Evolutionary conservation across 2,888 invertebrate genomes (phyloP).

Genomic region (Amitus sp.): DNA sequence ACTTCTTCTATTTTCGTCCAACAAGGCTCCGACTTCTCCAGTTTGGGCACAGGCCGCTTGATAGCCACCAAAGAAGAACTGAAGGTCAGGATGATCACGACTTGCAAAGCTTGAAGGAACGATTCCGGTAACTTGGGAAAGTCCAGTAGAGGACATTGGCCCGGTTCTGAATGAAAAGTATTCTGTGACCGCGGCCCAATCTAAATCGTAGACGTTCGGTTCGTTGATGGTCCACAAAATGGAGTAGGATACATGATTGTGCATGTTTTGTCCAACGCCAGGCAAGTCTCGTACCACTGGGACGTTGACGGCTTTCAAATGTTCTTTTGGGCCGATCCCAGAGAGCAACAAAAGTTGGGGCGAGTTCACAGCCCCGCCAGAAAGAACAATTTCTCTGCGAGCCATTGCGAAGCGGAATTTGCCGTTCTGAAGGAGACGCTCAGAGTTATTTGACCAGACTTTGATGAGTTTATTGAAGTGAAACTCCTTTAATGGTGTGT

Average conservation of each 20-base stretch:
- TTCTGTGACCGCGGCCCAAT: slow-evolving; percentile 72
- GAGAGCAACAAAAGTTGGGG: slow-evolving; percentile 76
- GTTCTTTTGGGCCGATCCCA: slow-evolving; percentile 74
- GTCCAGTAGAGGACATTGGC: slow-evolving; percentile 73
- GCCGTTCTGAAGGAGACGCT: slow-evolving; percentile 49
- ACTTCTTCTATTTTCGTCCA: slow-evolving; percentile 56
- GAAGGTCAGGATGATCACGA: slow-evolving; percentile 72
- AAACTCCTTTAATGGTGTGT: too few species aligned
- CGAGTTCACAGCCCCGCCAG: slow-evolving; percentile 74
- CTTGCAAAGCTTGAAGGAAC: slow-evolving; percentile 72
- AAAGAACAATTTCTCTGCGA: slow-evolving; percentile 68
- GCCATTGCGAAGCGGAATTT: slow-evolving; percentile 46
- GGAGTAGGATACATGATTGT: slow-evolving; percentile 75
- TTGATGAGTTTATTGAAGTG: too few species aligned
- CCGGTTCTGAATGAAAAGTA: slow-evolving; percentile 72
- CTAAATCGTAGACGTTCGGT: slow-evolving; percentile 69
- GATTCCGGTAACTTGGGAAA: slow-evolving; percentile 74
- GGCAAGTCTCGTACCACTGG: slow-evolving; percentile 72
- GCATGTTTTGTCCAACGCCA: slow-evolving; percentile 76
- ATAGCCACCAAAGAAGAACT: slow-evolving; percentile 75
- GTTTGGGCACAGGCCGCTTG: slow-evolving; percentile 70
- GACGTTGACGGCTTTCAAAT: slow-evolving; percentile 71
- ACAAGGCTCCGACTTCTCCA: slow-evolving; percentile 65
- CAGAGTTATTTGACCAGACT: neutral
- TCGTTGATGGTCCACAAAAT: slow-evolving; percentile 69